phyloP scores from a whole-genome alignment of 1,140 invertebrate genomes.

The Physella acuta region DNA sequence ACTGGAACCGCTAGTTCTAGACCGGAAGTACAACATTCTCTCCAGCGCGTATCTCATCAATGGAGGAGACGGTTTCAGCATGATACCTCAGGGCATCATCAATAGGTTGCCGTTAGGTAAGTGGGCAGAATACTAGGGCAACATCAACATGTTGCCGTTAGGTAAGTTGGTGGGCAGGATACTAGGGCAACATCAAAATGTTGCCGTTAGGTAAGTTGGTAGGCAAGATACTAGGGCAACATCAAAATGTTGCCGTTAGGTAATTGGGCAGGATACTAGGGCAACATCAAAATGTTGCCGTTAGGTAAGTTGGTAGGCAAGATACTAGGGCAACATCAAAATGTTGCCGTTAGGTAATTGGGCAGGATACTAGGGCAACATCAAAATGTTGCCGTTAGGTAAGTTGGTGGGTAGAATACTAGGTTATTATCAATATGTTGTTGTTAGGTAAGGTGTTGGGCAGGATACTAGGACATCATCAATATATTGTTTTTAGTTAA shows the following conservation, averaged over 20 bases:
- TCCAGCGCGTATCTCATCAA: constrained; percentile 67
- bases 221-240: too few species aligned
- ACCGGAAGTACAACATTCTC: constrained; percentile 32
- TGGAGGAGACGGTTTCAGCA: constrained; percentile 69
- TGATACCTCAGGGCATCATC: constrained; percentile 40
- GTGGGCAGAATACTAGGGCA: background rate
- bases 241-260: background rate
- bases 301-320: background rate
- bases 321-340: background rate
- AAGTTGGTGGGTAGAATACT: too few species aligned
- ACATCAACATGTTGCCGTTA: background rate
- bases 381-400: background rate
- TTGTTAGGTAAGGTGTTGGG: constrained; percentile 30
- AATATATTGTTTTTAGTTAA: background rate
- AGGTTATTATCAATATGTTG: too few species aligned
- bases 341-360: background rate
- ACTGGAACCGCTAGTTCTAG: constrained; percentile 31
- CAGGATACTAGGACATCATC: too few species aligned
- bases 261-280: too few species aligned
- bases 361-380: background rate
- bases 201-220: background rate
- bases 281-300: background rate
- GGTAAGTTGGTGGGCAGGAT: too few species aligned
- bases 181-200: background rate
- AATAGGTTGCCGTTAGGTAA: constrained; percentile 30